A percentile compares a stretch with the other conserved stretches of the same genome.
Evolutionary conservation across 1,140 invertebrate species (phyloP).

Genomic region (Cyclina sinensis): DNA sequence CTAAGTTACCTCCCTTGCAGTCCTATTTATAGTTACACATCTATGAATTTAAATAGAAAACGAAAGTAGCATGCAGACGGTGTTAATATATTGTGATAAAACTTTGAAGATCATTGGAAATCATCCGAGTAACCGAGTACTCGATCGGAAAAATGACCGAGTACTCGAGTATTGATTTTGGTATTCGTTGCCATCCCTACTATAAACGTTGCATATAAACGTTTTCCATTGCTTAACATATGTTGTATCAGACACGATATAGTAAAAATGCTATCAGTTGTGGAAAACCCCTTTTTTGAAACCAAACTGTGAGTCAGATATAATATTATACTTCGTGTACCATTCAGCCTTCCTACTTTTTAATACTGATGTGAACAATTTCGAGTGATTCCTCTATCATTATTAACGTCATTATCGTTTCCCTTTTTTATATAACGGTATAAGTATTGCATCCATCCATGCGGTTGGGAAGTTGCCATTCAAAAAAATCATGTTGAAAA

Average conservation of each 20-base stretch:
- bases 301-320: slow-evolving; percentile 27
- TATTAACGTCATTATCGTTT: not conserved
- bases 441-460: slow-evolving; percentile 1
- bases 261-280: slow-evolving; percentile 24
- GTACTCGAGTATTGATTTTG: too few relatives aligned
- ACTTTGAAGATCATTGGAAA: too few relatives aligned
- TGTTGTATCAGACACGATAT: not conserved
- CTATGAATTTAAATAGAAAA: too few relatives aligned
- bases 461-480: not conserved
- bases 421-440: slow-evolving; percentile 22
- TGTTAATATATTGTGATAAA: too few relatives aligned
- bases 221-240: not conserved
- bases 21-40: too few relatives aligned
- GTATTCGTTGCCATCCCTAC: too few relatives aligned
- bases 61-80: too few relatives aligned
- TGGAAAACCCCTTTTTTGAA: slow-evolving; percentile 27
- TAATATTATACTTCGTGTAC: not conserved
- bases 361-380: not conserved
- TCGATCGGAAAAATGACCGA: too few relatives aligned
- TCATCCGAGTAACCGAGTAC: too few relatives aligned
- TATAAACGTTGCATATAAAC: slow-evolving; percentile 11
- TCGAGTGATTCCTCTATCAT: slow-evolving; percentile 14
- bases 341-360: slow-evolving; percentile 3
- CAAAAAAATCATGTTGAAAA: slow-evolving; percentile 8
- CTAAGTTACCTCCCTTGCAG: too few relatives aligned